Base-by-base conservation (phyloP, 2,797 vertebrate genomes). In the Sitta carolinensis region DNA sequence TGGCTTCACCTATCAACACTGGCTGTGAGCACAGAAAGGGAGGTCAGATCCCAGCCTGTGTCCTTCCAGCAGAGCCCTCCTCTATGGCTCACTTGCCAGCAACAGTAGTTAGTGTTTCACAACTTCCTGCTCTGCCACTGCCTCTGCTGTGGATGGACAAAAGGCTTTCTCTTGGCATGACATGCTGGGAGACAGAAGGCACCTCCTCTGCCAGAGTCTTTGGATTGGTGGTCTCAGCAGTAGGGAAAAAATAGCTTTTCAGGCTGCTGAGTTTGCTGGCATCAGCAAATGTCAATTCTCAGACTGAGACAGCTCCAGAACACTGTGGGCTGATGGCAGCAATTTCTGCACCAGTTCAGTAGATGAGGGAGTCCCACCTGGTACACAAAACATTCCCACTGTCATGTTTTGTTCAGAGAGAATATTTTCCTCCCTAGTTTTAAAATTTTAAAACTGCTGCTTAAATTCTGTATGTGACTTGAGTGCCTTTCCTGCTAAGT, bases 141-240 rank as follows among this genome's bases (percentile, higher is more conserved):
- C 36, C 36, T 84, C 82, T 76, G 14, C 16, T 90, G 77, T 61
- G 76, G 55, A 52, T 11, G 0, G 59, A 96, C 94, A 95, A 96
- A 94, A 90, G 80, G 51, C 75, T 92, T 95, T 94, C 80, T 96
- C 89, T 93, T 89, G 72, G 84, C 96, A 77, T 30, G 77, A 81
- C 91, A 62, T 16, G 66, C 2, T 64, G 70, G 43, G 88, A 92
- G 91, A 89, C 89, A 97, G 92, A 96, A 93, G 89, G 79, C 87
- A 90, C 45, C 87, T 85, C 83, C 94, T 89, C 69, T 96, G 93
- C 86, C 93, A 96, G 50, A 83, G 40, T n/a, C 76, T 61, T 7
- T 32, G 58, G 91, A 90, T 84, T 25, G 34, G 89, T 90, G 74
- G 75, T 72, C 94, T 94, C 95, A 95, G 87, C 93, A 91, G 81